Base-by-base conservation (phyloP, 2,113 vertebrate genomes). In the Vireo altiloquus region DNA sequence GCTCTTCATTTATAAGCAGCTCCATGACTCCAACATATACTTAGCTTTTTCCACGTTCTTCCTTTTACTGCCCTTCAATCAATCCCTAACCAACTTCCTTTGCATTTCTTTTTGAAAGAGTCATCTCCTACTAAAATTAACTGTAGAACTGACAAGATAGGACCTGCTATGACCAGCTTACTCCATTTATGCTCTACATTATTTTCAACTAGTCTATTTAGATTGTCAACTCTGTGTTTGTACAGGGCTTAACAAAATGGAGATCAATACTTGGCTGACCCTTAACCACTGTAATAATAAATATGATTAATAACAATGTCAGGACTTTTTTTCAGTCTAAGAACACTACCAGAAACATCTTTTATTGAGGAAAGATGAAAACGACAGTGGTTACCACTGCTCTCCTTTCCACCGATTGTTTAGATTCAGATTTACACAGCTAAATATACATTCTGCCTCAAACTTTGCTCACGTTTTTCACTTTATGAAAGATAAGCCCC, bases 401-500 rank as follows among this genome's bases (percentile, higher is more conserved):
- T 88, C 77, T 92, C 66, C 13, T 46, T 70, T 90, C 44, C 47
- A 82, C 57, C 52, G 71, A 60, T 71, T 87, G 49, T 64, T 89
- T 88, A 87, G 87, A 93, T 91, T 25, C 57, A 89, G 40, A 91
- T 94, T 93, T 85, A 68, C 47, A 84, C 93, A 93, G 28, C 53
- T n/a, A 69, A 95, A 74, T 50, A 78, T 82, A 75, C 50, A 68
- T 79, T 86, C 71, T 86, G 69, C 65, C 75, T 86, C 78, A 83
- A 93, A 89, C 13, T 90, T 91, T 64, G 21, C 40, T 89, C 30
- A 71, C 15, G 93, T 92, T 71, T 93, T 94, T 78, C 76, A 57
- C 81, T 82, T 24, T 59, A 79, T 87, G 66, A 96, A 91, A 94
- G 94, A 93, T 95, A 96, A 97, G 82, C 35, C 64, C 59, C 93